These are phyloP conservation scores for Holcopasites calliopsidis DNA, from an alignment of 1,140 invertebrate species.

Conservation along the genomic window DNA sequence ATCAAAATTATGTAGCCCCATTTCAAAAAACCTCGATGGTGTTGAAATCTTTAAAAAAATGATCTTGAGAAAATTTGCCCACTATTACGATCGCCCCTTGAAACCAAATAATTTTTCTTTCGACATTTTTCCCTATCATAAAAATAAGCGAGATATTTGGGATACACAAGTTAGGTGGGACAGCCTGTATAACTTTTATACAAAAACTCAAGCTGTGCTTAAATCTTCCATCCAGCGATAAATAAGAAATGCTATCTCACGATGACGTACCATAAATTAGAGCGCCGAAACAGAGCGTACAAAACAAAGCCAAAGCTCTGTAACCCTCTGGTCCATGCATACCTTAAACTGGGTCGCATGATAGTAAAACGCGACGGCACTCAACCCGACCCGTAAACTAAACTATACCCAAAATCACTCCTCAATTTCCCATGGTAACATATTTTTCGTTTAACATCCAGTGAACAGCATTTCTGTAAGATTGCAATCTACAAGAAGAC, in stretches of 20 bases:
- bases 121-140: no score
- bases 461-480: neutral
- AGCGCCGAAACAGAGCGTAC: neutral
- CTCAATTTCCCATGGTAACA: neutral
- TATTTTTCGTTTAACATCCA: neutral
- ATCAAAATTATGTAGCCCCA: no score
- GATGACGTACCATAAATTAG: neutral
- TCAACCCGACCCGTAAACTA: neutral
- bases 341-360: conserved; percentile 15
- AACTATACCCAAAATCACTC: neutral
- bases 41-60: no score
- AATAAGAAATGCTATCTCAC: neutral
- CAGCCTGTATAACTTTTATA: no score
- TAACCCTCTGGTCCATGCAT: neutral
- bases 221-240: no score
- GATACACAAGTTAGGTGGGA: no score
- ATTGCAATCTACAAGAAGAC: neutral
- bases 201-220: no score
- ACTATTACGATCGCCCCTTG: no score
- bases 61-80: no score
- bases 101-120: no score
- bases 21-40: no score
- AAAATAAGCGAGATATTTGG: no score
- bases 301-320: conserved; percentile 6
- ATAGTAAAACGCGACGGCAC: conserved; percentile 12